A percentile compares a stretch with the other conserved stretches of the same genome.
Conservation (phyloP, 2,797 vertebrate genomes). For the Uromys caudimaculatus region DNA sequence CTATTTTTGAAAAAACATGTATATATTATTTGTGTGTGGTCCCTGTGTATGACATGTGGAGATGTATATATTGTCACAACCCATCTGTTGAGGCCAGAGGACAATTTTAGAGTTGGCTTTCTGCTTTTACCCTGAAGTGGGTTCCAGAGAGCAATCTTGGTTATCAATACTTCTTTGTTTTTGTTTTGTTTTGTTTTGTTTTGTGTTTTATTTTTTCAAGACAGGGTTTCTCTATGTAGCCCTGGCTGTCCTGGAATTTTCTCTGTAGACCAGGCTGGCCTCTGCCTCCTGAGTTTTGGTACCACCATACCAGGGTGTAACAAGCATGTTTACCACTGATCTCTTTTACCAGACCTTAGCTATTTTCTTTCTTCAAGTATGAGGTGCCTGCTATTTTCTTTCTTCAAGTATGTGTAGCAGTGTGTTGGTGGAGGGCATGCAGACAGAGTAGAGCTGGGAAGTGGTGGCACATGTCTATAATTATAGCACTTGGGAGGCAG, state of each 20-base stretch:
- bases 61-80: neutral
- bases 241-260: too few relatives aligned
- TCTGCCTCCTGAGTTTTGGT: too few relatives aligned
- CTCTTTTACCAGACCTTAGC: neutral
- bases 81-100: neutral
- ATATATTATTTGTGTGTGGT: neutral
- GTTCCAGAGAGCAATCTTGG: neutral
- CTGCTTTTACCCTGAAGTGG: too few relatives aligned
- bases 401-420: neutral
- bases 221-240: too few relatives aligned
- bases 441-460: neutral
- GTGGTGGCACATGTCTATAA: neutral
- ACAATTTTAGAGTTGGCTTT: neutral
- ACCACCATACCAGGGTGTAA: neutral
- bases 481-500: neutral
- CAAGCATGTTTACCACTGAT: neutral
- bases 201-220: neutral
- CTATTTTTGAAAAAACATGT: neutral
- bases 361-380: slow-evolving; percentile 2
- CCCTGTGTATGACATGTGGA: neutral
- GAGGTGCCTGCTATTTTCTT: neutral
- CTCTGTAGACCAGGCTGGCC: too few relatives aligned
- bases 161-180: neutral
- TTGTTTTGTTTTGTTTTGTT: neutral
- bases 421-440: neutral